These are phyloP conservation scores for Melitaea cinxia DNA, from an alignment of 1,140 invertebrate genomes.

Conservation along the genomic window DNA sequence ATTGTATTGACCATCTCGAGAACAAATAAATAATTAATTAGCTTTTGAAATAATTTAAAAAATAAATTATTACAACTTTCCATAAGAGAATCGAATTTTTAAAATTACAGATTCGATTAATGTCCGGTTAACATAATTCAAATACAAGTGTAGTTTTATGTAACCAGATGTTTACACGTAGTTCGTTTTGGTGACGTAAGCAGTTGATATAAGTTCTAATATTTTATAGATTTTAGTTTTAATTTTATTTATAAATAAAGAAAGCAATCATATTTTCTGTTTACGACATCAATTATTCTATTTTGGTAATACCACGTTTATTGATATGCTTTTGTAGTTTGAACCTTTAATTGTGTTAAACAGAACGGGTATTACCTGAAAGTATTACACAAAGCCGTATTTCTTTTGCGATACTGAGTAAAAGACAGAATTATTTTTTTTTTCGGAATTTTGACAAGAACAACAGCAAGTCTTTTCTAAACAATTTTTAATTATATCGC, in stretches of 20 bases:
- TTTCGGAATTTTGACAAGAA: too few species aligned
- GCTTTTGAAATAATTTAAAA: background rate
- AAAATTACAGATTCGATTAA: background rate
- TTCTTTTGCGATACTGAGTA: background rate
- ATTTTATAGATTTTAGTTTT: too few species aligned
- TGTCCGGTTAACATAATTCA: background rate
- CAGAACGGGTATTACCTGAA: background rate
- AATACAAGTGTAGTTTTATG: background rate
- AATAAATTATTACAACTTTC: too few species aligned
- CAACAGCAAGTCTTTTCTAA: too few species aligned
- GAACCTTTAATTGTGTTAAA: background rate
- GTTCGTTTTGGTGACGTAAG: background rate
- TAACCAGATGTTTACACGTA: background rate
- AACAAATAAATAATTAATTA: too few species aligned
- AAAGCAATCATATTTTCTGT: background rate
- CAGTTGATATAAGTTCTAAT: background rate
- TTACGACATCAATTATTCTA: background rate
- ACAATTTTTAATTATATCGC: background rate
- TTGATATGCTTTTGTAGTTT: background rate
- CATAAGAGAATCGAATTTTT: too few species aligned
- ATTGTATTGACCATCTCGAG: too few species aligned
- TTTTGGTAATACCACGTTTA: conserved; percentile 2
- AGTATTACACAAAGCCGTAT: background rate
- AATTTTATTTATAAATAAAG: background rate
- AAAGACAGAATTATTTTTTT: background rate